A percentile compares a stretch with the other conserved stretches of the same genome.
Conservation (phyloP, 2,888 invertebrate genomes). For the Agrotis clavis region DNA sequence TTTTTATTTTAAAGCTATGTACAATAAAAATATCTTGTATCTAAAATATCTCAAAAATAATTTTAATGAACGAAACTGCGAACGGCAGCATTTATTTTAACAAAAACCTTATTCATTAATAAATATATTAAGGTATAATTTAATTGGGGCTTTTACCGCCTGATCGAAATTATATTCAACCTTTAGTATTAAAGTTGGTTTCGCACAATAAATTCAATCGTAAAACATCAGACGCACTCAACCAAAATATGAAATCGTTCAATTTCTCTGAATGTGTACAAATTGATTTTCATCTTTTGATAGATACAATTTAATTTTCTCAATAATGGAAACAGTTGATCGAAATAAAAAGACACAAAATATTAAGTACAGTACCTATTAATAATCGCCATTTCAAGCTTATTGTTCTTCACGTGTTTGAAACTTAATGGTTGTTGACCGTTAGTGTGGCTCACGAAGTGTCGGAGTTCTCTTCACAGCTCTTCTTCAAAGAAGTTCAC, state of each 20-base stretch:
- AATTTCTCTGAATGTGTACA: conserved; percentile 19
- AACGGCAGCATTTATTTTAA: background rate
- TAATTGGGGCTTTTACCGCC: conserved; percentile 7
- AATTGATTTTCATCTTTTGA: conserved; percentile 42
- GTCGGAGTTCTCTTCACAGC: background rate
- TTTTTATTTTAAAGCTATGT: background rate
- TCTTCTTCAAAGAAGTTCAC: too few relatives aligned
- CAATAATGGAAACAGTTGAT: background rate
- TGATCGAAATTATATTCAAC: conserved; percentile 26
- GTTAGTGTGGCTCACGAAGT: too few relatives aligned
- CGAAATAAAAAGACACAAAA: conserved; percentile 12
- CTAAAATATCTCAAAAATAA: background rate
- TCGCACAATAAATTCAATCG: conserved; percentile 30
- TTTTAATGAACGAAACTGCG: background rate
- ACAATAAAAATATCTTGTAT: background rate
- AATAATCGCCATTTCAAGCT: background rate
- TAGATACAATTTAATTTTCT: conserved; percentile 13
- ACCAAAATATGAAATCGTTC: conserved; percentile 36
- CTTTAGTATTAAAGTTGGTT: conserved; percentile 13
- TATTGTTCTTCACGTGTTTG: background rate
- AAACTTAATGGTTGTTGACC: background rate
- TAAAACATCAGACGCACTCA: conserved; percentile 34
- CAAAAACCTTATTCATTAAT: conserved; percentile 18
- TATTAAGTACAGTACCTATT: background rate
- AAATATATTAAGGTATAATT: conserved; percentile 3